Evolutionary conservation across 2,888 invertebrate genomes (phyloP).

Genomic region (Drosophila sordidula): DNA sequence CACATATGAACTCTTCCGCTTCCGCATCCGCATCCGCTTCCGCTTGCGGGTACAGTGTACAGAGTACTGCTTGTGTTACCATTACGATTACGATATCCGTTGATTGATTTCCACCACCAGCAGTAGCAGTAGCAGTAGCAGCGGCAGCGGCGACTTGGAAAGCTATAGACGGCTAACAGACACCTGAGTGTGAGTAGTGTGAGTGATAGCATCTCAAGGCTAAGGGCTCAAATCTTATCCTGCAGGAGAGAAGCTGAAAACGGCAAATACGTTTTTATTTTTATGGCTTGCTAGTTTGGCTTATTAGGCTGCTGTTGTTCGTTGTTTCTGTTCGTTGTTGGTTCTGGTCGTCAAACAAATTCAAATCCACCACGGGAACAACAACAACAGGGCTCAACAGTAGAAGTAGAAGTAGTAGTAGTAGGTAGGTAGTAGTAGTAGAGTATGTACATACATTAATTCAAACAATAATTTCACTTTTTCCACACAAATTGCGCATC

Average conservation of each 20-base stretch:
- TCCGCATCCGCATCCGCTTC: slow-evolving; percentile 27
- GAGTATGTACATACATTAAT: slow-evolving; percentile 49
- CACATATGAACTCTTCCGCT: slow-evolving; percentile 46
- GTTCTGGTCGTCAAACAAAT: slow-evolving; percentile 28
- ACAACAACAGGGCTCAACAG: slow-evolving; percentile 75
- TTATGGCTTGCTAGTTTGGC: slow-evolving; percentile 47
- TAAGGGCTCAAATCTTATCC: slow-evolving; percentile 79
- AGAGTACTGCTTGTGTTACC: slow-evolving; percentile 68
- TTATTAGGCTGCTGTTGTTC: slow-evolving; percentile 52
- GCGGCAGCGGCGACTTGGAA: slow-evolving; percentile 54
- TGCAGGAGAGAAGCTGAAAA: slow-evolving; percentile 84
- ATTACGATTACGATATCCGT: slow-evolving; percentile 63
- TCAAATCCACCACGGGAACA: slow-evolving; percentile 54
- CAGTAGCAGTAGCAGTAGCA: slow-evolving; percentile 63
- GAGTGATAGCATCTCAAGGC: slow-evolving; percentile 65
- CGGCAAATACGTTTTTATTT: slow-evolving; percentile 83
- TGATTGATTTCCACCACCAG: slow-evolving; percentile 64
- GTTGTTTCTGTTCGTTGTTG: slow-evolving; percentile 67
- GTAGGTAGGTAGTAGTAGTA: slow-evolving; percentile 36
- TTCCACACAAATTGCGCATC: slow-evolving; percentile 84
- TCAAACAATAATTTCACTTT: slow-evolving; percentile 70
- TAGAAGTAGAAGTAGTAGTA: slow-evolving; percentile 25
- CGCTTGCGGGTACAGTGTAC: slow-evolving; percentile 43
- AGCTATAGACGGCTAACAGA: slow-evolving; percentile 67
- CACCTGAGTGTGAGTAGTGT: slow-evolving; percentile 59